Conservation (phyloP, 2,113 vertebrate genomes). For the Nerophis ophidion region DNA sequence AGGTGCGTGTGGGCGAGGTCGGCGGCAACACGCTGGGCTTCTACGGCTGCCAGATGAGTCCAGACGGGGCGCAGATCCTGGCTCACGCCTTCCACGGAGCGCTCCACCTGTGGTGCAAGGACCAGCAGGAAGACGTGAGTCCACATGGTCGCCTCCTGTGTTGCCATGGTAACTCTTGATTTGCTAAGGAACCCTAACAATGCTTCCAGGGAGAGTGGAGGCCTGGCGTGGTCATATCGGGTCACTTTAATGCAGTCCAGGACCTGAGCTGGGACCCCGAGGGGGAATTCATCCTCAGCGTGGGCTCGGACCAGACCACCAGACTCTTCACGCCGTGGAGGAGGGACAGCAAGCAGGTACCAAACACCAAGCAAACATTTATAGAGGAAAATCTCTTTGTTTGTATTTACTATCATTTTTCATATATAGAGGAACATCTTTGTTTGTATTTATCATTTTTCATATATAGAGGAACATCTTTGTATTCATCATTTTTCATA, state of each 20-base stretch:
- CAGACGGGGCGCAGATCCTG: slow-evolving; percentile 84
- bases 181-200: not conserved
- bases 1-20: slow-evolving; percentile 96
- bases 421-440: too few relatives aligned
- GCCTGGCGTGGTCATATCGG: slow-evolving; percentile 86
- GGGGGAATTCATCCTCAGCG: slow-evolving; percentile 89
- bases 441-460: too few relatives aligned
- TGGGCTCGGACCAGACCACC: slow-evolving; percentile 92
- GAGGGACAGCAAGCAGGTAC: slow-evolving; percentile 72
- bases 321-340: slow-evolving; percentile 91
- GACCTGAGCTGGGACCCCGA: slow-evolving; percentile 93
- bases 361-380: not conserved
- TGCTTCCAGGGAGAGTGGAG: slow-evolving; percentile 79
- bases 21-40: slow-evolving; percentile 96
- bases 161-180: not conserved
- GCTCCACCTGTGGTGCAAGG: slow-evolving; percentile 86
- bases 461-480: too few relatives aligned
- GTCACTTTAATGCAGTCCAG: slow-evolving; percentile 88
- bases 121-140: slow-evolving; percentile 68
- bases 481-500: too few relatives aligned
- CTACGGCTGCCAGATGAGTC: slow-evolving; percentile 89
- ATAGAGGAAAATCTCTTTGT: too few relatives aligned
- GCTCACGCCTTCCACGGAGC: slow-evolving; percentile 94
- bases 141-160: not conserved
- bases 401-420: too few relatives aligned